phyloP scores from a whole-genome alignment of 2,888 invertebrate genomes.

The Lithophane ornitopus region DNA sequence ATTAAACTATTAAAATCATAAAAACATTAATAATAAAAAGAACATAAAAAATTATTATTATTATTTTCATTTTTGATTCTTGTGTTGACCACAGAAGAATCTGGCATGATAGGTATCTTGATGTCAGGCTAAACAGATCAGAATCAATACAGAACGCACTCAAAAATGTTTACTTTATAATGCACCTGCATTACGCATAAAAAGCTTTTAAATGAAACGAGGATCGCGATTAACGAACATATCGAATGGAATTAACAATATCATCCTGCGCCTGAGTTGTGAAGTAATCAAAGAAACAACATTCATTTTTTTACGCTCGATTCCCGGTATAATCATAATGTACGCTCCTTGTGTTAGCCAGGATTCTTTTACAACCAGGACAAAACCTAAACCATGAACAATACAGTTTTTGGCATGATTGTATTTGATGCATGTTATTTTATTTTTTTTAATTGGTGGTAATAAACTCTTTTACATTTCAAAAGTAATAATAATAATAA shows the following conservation, averaged over 20 bases:
- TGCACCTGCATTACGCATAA: slow-evolving; percentile 22
- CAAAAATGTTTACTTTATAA: neutral
- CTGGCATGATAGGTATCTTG: no score
- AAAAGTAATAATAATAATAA: no score
- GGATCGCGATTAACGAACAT: slow-evolving; percentile 71
- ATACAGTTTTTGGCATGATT: no score
- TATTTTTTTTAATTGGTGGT: no score
- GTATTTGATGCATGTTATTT: no score
- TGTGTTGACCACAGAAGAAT: neutral
- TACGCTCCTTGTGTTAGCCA: slow-evolving; percentile 72
- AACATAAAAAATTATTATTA: no score
- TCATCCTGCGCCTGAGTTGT: slow-evolving; percentile 76
- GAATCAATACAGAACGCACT: neutral
- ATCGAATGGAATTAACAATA: slow-evolving; percentile 82
- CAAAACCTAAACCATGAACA: no score
- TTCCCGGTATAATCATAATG: slow-evolving; percentile 82
- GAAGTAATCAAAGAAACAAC: slow-evolving; percentile 82
- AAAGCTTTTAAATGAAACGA: slow-evolving; percentile 38
- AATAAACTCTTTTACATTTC: no score
- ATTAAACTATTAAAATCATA: no score
- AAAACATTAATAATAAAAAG: no score
- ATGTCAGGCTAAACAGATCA: neutral
- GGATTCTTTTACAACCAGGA: slow-evolving; percentile 3
- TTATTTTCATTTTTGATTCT: neutral
- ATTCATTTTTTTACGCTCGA: slow-evolving; percentile 76